These are phyloP conservation scores for Danio choprae DNA, from an alignment of 2,797 vertebrate species.

Conservation along the genomic window DNA sequence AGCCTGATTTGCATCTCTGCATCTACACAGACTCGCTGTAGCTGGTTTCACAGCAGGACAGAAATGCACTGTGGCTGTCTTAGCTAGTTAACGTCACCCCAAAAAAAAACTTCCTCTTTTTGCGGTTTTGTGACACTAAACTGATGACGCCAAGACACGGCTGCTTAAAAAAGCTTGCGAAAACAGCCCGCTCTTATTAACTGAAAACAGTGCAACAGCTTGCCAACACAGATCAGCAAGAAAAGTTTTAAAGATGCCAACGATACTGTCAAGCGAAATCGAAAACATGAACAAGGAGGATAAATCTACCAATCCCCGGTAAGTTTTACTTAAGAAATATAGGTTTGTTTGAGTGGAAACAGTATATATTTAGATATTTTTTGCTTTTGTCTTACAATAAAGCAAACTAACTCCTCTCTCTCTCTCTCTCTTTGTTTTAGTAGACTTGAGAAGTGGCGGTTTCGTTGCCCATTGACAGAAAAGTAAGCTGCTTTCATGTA, in stretches of 20 bases:
- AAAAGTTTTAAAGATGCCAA: slow-evolving; percentile 66
- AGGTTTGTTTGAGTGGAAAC: neutral
- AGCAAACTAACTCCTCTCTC: neutral
- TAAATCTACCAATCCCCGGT: slow-evolving; percentile 65
- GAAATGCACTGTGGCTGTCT: slow-evolving; percentile 24
- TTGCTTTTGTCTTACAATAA: neutral
- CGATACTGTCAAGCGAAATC: slow-evolving; percentile 61
- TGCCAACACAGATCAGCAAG: slow-evolving; percentile 1
- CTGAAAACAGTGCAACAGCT: slow-evolving; percentile 11
- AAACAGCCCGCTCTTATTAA: slow-evolving; percentile 41
- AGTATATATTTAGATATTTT: neutral
- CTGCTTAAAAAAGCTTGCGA: slow-evolving; percentile 47
- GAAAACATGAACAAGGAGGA: slow-evolving; percentile 72
- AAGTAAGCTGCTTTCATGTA: slow-evolving; percentile 43
- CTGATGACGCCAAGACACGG: slow-evolving; percentile 61
- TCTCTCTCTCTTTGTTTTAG: slow-evolving; percentile 13
- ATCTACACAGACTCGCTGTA: slow-evolving; percentile 56
- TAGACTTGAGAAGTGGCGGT: slow-evolving; percentile 50
- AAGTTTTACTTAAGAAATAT: neutral
- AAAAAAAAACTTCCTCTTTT: slow-evolving; percentile 76
- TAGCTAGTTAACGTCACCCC: slow-evolving; percentile 68
- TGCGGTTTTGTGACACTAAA: slow-evolving; percentile 69
- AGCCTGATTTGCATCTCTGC: slow-evolving; percentile 75
- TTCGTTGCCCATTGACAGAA: slow-evolving; percentile 20
- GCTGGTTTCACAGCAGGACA: slow-evolving; percentile 36